Base-by-base conservation (phyloP, 2,888 invertebrate species). In the Eupithecia exiguata region DNA sequence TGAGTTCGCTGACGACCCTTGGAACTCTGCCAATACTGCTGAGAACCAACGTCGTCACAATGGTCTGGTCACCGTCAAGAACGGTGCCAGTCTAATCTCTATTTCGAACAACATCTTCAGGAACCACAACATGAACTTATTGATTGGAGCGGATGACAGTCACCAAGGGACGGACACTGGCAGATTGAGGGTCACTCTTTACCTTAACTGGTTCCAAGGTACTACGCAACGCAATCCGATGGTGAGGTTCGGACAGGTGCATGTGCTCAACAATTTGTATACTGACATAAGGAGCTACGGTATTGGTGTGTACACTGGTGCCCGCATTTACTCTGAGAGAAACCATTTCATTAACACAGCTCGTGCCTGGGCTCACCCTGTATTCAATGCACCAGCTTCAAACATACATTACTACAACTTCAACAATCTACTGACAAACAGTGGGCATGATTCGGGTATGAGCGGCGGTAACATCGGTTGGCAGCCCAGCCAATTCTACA, bases 1-100 rank as follows among this genome's bases (percentile, higher is more conserved):
- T 38, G 72, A 74, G 67, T 72, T 77, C 18, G 70, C 74, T 14
- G 74, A 77, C n/a, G 77, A 77, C 67, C 77, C 77, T 7, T 77
- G 74, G 74, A 69, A 74, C 21, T 40, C 77, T 0, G 25, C 40
- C 21, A 25, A 25, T 14, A 67, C 66, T 1, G 38, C 72, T 7
- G 76, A 74, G 10, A 21, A 25, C 18, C 67, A 36, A 12, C 69
- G 75, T 6, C 75, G 72, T 35, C 75, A 75, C 67, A 75, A 72
- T 25, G 74, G 74, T 14, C 35, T 74, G 25, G 18, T 74, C 35
- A 71, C 74, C 10, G 25, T 74, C 1, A 74, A 69, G 49, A 58
- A 10, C 0, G 49, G 18, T 6, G 53, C 70, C 10, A 67, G 61
- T 36, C n/a, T 14, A 1, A 61, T 77, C 43, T 40, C 74, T 14